phyloP scores from a whole-genome alignment of 2,797 vertebrate genomes.

The Cichlasoma orientale region DNA sequence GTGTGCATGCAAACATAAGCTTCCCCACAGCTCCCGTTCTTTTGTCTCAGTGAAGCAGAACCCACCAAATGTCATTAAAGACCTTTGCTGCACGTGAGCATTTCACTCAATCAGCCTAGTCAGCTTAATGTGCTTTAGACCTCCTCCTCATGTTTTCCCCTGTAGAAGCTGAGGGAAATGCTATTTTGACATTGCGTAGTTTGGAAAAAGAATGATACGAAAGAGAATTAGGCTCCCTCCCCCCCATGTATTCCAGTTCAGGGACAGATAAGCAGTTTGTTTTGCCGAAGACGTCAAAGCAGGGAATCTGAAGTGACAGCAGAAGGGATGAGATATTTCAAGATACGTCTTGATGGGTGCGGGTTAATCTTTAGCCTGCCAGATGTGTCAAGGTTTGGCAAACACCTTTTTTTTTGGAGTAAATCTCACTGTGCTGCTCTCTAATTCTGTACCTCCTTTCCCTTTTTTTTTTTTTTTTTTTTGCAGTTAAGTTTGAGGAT shows the following conservation, averaged over 20 bases:
- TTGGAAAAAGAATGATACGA: slow-evolving; percentile 51
- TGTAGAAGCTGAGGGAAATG: slow-evolving; percentile 45
- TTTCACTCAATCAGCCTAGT: slow-evolving; percentile 34
- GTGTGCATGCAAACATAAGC: slow-evolving; percentile 23
- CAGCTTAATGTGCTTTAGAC: slow-evolving; percentile 55
- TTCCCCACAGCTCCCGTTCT: slow-evolving; percentile 28
- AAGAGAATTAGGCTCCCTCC: slow-evolving; percentile 48
- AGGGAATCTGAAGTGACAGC: slow-evolving; percentile 63
- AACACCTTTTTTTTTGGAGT: slow-evolving; percentile 32
- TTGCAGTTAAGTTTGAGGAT: slow-evolving; percentile 89
- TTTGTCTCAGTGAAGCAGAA: slow-evolving; percentile 51
- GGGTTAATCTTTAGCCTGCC: slow-evolving; percentile 67
- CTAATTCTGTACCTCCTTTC: slow-evolving; percentile 45
- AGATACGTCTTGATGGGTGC: slow-evolving; percentile 65
- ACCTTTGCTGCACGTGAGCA: slow-evolving; percentile 25
- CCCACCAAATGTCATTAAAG: slow-evolving; percentile 57
- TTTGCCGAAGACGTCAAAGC: slow-evolving; percentile 65
- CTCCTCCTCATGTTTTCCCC: slow-evolving; percentile 50
- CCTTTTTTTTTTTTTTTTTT: slow-evolving; percentile 45
- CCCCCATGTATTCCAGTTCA: slow-evolving; percentile 20
- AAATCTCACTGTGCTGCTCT: slow-evolving; percentile 47
- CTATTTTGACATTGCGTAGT: slow-evolving; percentile 55
- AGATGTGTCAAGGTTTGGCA: slow-evolving; percentile 68
- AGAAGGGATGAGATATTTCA: slow-evolving; percentile 65
- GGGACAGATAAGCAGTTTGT: slow-evolving; percentile 70